Evolutionary conservation across 2,888 invertebrate genomes (phyloP), one percentile per base, ranked within the genome.

Genomic region (Eristalinus sepulchralis): DNA sequence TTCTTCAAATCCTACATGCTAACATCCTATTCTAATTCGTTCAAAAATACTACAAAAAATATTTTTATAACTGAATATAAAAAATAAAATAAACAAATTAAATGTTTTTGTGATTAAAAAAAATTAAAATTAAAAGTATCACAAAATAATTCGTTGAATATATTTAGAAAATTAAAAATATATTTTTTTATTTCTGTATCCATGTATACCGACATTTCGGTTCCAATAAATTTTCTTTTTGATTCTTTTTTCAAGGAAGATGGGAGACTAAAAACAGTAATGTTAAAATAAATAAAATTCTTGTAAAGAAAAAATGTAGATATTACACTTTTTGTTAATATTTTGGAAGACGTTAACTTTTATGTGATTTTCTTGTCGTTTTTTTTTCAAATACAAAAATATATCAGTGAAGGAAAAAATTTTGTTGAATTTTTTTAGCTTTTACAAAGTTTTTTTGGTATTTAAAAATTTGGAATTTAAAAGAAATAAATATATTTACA

Each of bases 271-370:
- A 68, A 55, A 62, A 83, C 68, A 68, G 83, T 78, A 64, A 72
- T 68, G 47, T 83, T 71, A 10, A 39, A 81, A 33, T 63, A 59
- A 31, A 20, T 53, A n/a, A 27, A 27, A 2, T 27, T 27, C 27
- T 27, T 27, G 2, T 47, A 27, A 31, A 64, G 73, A 73, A 62
- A 59, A 55, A 20, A 39, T 33, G 2, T 22, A 39, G n/a, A 36
- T 47, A 47, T 47, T 47, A 47, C 47, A 47, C 47, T 36, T 60
- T 55, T 57, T 55, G 57, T 68, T 81, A 11, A 2, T 73, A 33
- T 77, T 85, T 85, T 85, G 85, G 85, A 85, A 85, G 85, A 85
- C 85, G 68, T 85, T 81, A 55, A 10, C 59, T 64, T 68, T 66
- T 67, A 57, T 73, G 77, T 85, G 81, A 85, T 85, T 85, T 85